Conservation (phyloP, 2,888 invertebrate genomes). For the Xanthorhoe designata region DNA sequence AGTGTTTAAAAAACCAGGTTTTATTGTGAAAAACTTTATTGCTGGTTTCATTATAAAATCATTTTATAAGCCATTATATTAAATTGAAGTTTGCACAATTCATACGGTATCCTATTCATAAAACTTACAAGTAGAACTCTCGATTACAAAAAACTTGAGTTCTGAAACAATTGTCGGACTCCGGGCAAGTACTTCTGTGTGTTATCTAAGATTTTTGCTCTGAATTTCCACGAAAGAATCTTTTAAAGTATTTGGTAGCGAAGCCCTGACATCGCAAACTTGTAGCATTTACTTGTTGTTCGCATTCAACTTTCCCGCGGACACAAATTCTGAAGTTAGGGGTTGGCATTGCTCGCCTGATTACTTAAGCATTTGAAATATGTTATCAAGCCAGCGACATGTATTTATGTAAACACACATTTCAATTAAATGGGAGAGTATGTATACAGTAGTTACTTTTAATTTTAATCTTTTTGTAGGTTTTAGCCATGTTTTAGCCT, state of each 20-base stretch:
- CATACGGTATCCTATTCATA: not conserved
- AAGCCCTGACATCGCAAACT: not conserved
- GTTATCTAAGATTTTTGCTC: not conserved
- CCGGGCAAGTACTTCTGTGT: not conserved
- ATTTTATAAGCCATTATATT: not conserved
- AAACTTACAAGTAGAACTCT: not conserved
- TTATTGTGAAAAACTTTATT: not conserved
- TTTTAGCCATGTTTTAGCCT: no score
- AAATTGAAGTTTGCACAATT: not conserved
- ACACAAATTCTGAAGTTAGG: not conserved
- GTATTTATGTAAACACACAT: no score
- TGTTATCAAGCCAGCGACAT: not conserved
- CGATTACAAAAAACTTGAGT: not conserved
- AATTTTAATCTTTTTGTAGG: no score
- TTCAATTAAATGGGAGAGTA: no score
- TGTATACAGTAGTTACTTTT: no score
- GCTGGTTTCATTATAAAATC: not conserved
- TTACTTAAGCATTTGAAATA: not conserved
- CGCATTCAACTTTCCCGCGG: not conserved
- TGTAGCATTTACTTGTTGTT: constrained; percentile 1
- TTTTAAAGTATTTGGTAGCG: not conserved
- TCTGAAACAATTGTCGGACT: not conserved
- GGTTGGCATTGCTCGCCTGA: not conserved
- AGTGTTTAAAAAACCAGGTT: not conserved
- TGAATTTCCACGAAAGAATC: not conserved